Conservation (phyloP, 1,140 invertebrate species). For the Galleria mellonella region DNA sequence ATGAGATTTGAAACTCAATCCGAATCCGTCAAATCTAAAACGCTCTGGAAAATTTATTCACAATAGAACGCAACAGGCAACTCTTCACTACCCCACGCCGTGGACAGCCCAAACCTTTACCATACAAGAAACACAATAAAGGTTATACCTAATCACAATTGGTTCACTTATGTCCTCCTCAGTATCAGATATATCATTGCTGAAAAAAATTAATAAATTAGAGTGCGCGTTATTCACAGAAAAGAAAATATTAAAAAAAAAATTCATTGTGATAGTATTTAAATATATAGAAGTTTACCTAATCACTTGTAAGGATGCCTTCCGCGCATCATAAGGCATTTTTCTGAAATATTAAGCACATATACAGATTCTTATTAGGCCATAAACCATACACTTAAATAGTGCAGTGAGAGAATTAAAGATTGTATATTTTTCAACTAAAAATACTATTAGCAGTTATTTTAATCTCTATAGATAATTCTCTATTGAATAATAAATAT, state of each 20-base stretch:
- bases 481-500: no score
- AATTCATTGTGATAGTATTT: background rate
- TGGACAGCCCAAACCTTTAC: constrained; percentile 15
- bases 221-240: constrained; percentile 30
- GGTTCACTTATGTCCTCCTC: constrained; percentile 26
- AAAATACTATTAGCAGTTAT: no score
- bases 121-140: background rate
- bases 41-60: constrained; percentile 20
- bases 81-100: constrained; percentile 13
- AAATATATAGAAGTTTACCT: constrained; percentile 35
- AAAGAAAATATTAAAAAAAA: background rate
- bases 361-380: background rate
- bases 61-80: constrained; percentile 14
- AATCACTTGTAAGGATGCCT: constrained; percentile 36
- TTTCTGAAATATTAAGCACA: constrained; percentile 48
- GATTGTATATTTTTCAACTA: no score
- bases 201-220: constrained; percentile 54
- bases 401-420: no score
- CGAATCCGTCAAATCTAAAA: no score
- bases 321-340: constrained; percentile 27
- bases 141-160: constrained; percentile 36
- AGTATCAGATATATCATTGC: constrained; percentile 51
- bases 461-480: no score
- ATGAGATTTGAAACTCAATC: no score
- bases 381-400: no score